A percentile compares a stretch with the other conserved stretches of the same genome.
Evolutionary conservation across 2,113 vertebrate genomes (phyloP).

Genomic region (Danionella cerebrum): DNA sequence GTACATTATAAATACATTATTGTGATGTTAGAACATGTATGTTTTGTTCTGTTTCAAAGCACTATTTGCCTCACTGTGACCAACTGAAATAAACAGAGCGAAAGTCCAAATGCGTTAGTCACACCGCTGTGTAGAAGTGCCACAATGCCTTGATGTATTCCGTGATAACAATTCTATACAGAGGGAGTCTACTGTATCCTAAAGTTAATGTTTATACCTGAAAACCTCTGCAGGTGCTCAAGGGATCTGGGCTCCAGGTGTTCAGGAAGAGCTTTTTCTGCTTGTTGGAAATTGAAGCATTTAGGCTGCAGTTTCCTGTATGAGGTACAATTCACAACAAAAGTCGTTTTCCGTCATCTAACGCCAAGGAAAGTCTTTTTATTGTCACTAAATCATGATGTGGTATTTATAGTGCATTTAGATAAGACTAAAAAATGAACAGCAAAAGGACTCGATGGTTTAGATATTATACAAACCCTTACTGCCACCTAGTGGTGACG

Average conservation of each 20-base stretch:
- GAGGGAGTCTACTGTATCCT: neutral
- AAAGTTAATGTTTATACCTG: neutral
- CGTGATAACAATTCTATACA: neutral
- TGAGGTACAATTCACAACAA: too few relatives aligned
- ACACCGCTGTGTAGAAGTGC: neutral
- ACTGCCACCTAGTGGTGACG: slow-evolving; percentile 27
- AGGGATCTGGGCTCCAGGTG: neutral
- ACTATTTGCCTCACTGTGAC: too few relatives aligned
- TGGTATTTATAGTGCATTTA: too few relatives aligned
- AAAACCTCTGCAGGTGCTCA: neutral
- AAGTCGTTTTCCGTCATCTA: too few relatives aligned
- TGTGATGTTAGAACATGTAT: too few relatives aligned
- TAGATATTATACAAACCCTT: neutral
- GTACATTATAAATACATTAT: too few relatives aligned
- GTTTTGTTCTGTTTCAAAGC: too few relatives aligned
- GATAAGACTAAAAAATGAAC: neutral
- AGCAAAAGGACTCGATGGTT: neutral
- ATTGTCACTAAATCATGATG: too few relatives aligned
- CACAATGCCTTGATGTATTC: neutral
- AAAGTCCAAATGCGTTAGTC: neutral
- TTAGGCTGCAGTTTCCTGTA: neutral
- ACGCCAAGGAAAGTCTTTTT: too few relatives aligned
- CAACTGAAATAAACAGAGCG: too few relatives aligned
- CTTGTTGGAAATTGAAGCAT: neutral
- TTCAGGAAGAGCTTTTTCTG: neutral